Percentiles rank a stretch among this genome's conserved stretches.
Evolutionary conservation across 2,113 vertebrate species (phyloP).

Genomic region (Ursus arctos): DNA sequence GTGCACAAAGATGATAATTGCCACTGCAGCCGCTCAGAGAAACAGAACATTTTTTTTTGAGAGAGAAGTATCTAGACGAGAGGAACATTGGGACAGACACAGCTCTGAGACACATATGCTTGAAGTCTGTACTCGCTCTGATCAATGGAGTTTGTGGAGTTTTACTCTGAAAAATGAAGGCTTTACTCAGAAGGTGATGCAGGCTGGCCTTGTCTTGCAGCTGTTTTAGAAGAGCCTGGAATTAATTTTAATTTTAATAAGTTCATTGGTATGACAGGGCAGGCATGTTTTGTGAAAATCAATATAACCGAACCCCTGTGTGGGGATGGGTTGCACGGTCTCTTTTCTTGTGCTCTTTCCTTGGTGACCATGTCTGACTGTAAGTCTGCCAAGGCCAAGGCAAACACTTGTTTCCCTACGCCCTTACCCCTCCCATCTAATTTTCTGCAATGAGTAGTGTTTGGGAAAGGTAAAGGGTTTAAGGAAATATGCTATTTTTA

Average conservation of each 20-base stretch:
- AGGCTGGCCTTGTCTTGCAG: not conserved
- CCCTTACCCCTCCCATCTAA: not conserved
- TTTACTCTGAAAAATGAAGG: not conserved
- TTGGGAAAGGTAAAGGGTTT: not conserved
- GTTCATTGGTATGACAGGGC: slow-evolving; percentile 7
- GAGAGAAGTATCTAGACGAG: not conserved
- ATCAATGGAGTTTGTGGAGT: not conserved
- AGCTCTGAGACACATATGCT: not conserved
- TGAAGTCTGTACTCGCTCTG: not conserved
- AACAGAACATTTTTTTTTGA: not conserved
- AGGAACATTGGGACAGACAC: not conserved
- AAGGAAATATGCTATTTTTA: slow-evolving; percentile 50
- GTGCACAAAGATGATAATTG: not conserved
- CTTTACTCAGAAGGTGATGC: not conserved
- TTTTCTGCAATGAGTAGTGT: not conserved
- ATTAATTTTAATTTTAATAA: slow-evolving; percentile 46
- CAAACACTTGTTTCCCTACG: not conserved
- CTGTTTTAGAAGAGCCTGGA: not conserved
- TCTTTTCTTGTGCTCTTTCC: not conserved
- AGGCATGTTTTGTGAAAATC: not conserved
- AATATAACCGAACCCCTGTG: not conserved
- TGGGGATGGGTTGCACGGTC: not conserved
- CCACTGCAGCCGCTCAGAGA: not conserved
- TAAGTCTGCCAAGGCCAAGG: not conserved
- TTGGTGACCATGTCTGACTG: not conserved